These are phyloP conservation scores for Aleadryas rufinucha DNA, from an alignment of 2,113 vertebrate genomes.

Conservation along the genomic window DNA sequence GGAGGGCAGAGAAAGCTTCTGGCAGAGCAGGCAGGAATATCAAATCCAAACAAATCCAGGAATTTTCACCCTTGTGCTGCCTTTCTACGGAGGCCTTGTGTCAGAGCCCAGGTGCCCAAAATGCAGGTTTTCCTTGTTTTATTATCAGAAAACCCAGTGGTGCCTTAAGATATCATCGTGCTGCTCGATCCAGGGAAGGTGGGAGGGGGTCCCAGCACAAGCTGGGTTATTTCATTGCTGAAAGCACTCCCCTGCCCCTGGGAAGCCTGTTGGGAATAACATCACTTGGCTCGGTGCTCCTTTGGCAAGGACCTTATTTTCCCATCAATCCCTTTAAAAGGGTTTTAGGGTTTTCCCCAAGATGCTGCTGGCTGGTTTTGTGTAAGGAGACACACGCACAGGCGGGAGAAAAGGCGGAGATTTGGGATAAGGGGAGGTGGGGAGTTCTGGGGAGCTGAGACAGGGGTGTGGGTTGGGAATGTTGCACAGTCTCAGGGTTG, in stretches of 20 bases:
- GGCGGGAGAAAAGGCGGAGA: not conserved
- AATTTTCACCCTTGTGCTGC: not conserved
- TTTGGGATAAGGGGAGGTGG: not conserved
- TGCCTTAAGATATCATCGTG: not conserved
- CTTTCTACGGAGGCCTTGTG: not conserved
- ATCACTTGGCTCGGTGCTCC: not conserved
- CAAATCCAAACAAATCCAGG: not conserved
- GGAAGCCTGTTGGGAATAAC: not conserved
- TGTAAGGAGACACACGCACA: not conserved
- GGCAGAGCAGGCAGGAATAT: not conserved
- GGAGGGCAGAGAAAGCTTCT: not conserved
- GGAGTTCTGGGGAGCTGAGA: not conserved
- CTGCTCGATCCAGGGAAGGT: not conserved
- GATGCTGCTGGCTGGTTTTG: not conserved
- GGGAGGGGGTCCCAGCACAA: not conserved
- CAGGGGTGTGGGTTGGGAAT: too few relatives aligned
- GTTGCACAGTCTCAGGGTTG: not conserved
- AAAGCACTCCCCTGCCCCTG: not conserved
- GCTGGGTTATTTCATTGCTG: conserved; percentile 12
- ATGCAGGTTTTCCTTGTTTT: not conserved
- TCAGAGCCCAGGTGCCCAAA: not conserved
- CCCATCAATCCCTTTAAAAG: not conserved
- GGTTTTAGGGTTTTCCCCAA: not conserved
- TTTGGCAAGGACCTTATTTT: not conserved
- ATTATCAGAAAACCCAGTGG: not conserved